These are phyloP conservation scores for Cataglyphis albicans DNA, from an alignment of 2,888 invertebrate species.

Conservation along the genomic window DNA sequence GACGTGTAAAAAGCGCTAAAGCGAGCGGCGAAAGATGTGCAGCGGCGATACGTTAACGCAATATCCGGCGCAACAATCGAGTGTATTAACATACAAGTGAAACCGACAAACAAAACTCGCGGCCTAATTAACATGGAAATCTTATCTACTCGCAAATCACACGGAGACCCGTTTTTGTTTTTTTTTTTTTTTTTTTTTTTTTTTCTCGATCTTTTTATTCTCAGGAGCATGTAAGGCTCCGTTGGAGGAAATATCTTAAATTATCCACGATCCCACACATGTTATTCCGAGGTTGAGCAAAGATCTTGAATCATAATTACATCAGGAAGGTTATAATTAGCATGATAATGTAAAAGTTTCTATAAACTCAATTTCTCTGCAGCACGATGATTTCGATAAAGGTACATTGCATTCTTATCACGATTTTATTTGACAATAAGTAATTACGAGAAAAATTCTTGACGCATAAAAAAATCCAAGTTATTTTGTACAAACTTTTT, in stretches of 20 bases:
- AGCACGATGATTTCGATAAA: not conserved
- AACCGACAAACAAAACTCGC: conserved; percentile 45
- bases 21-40: conserved; percentile 36
- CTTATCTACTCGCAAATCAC: conserved; percentile 45
- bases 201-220: not conserved
- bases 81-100: conserved; percentile 52
- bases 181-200: not conserved
- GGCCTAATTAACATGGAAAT: conserved; percentile 54
- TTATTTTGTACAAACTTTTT: not conserved
- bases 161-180: conserved; percentile 4
- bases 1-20: conserved; percentile 41
- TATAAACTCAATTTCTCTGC: conserved; percentile 1
- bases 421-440: not conserved
- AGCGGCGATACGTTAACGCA: conserved; percentile 47
- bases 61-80: conserved; percentile 47
- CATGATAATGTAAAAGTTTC: conserved; percentile 20
- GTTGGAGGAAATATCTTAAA: not conserved
- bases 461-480: not conserved
- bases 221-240: not conserved
- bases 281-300: conserved; percentile 7
- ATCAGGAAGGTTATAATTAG: conserved; percentile 18
- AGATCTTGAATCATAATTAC: conserved; percentile 15
- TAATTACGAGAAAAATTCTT: not conserved
- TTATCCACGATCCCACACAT: conserved; percentile 22
- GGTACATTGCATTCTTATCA: not conserved